A percentile compares a stretch with the other conserved stretches of the same genome.
Conservation (phyloP, 1,140 invertebrate genomes). For the Drosophila dunni region DNA sequence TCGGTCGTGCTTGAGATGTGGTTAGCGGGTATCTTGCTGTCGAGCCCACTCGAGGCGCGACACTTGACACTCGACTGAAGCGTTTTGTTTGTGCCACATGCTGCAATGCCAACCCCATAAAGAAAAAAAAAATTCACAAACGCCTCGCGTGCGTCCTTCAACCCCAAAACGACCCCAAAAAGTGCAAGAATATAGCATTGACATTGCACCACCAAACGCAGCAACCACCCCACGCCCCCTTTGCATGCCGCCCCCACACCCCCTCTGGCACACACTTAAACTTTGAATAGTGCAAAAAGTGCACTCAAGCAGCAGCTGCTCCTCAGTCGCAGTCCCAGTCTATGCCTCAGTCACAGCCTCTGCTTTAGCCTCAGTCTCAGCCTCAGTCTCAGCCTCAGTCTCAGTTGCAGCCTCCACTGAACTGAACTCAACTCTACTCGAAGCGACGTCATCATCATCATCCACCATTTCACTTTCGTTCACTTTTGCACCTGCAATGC, state of each 20-base stretch:
- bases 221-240: neutral
- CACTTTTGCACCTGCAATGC: constrained; percentile 64
- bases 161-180: constrained; percentile 43
- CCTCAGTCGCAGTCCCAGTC: constrained; percentile 12
- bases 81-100: constrained; percentile 7
- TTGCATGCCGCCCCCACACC: constrained; percentile 11
- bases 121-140: constrained; percentile 14
- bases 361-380: constrained; percentile 2
- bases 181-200: constrained; percentile 31
- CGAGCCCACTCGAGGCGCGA: neutral
- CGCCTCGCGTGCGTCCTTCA: constrained; percentile 66
- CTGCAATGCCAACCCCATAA: constrained; percentile 46
- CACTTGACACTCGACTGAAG: constrained; percentile 9
- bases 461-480: constrained; percentile 79
- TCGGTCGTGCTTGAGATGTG: neutral
- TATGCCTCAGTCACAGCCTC: neutral
- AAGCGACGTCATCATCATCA: constrained; percentile 39
- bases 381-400: constrained; percentile 11
- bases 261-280: constrained; percentile 25
- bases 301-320: constrained; percentile 62
- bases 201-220: constrained; percentile 40
- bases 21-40: neutral
- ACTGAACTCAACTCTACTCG: neutral
- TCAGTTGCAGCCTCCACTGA: neutral
- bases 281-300: constrained; percentile 81